Base-by-base conservation (phyloP, 2,888 invertebrate genomes). In the Lumbricus terrestris region DNA sequence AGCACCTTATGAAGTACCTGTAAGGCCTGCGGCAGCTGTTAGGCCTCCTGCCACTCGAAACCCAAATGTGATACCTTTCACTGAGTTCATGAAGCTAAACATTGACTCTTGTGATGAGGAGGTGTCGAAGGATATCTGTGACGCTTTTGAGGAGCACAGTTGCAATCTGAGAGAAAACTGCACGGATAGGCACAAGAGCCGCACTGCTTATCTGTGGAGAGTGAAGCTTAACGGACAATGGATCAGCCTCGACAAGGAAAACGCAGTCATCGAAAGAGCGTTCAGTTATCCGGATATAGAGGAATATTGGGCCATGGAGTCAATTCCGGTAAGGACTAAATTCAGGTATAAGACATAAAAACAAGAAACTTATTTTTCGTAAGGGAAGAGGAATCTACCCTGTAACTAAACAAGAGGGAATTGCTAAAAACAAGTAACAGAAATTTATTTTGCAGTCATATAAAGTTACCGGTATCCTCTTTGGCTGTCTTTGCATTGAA, bases 141-240 rank as follows among this genome's bases (percentile, higher is more conserved):
- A 85, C 18, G 35, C 37, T 18, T 85, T 85, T 85, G 85, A 85
- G 35, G 85, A 85, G 85, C 85, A 85, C 85, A 37, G 37, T 34
- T 85, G 85, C 35, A 85, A 85, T 35, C 35, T 37, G 35, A 85
- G 35, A 23, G 37, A 85, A 20, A 34, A 85, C 29, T 85, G 85
- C 85, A 85, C 85, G 23, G 85, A 85, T 85, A 1, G 85, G 35
- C 85, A 85, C 37, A 37, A 85, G 13, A 85, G 85, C 37, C 85
- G 37, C 18, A 85, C 85, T 85, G 20, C 85, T 35, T 85, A 85
- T 33, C 34, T 85, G 1, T 85, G 85, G 85, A 85, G 85, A 37
- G 85, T 85, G 35, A 85, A 85, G 37, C 16, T 85, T 34, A 37
- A 85, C 15, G 85, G 85, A 85, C 35, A 85, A 85, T 85, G 85